Percentiles rank a stretch among this genome's conserved stretches.
These are phyloP conservation scores for Drosophila neocordata DNA, from an alignment of 1,140 invertebrate species.

Conservation along the genomic window DNA sequence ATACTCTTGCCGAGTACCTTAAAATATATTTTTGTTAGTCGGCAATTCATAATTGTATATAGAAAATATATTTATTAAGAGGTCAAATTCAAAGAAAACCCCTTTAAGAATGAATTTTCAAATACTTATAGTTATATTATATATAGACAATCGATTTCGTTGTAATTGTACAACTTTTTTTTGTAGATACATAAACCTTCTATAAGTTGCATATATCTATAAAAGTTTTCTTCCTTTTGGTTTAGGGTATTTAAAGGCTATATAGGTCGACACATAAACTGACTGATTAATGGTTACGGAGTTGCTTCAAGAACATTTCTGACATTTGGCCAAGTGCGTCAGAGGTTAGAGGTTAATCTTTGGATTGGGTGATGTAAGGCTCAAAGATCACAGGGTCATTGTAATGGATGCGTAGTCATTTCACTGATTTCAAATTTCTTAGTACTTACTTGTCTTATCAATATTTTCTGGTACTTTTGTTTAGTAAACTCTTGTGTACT, in stretches of 20 bases:
- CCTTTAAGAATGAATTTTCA: too few relatives aligned
- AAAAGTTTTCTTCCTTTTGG: neutral
- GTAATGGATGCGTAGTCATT: too few relatives aligned
- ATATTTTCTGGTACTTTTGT: neutral
- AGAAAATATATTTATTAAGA: too few relatives aligned
- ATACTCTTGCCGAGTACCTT: neutral
- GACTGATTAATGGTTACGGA: conserved; percentile 55
- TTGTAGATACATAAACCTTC: too few relatives aligned
- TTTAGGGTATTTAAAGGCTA: neutral
- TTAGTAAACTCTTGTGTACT: neutral
- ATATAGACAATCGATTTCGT: too few relatives aligned
- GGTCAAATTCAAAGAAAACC: too few relatives aligned
- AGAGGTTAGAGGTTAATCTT: neutral
- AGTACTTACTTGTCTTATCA: neutral
- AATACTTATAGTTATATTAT: too few relatives aligned
- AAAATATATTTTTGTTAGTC: too few relatives aligned
- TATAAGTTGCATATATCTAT: too few relatives aligned
- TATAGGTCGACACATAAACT: conserved; percentile 49
- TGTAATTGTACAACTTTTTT: too few relatives aligned
- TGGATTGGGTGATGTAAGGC: neutral
- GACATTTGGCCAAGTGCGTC: neutral
- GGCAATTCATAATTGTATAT: too few relatives aligned
- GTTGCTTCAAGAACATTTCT: neutral
- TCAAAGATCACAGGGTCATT: neutral
- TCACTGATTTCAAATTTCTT: neutral